phyloP scores from a whole-genome alignment of 2,113 vertebrate genomes.

The Ptilorrhoa leucosticta region DNA sequence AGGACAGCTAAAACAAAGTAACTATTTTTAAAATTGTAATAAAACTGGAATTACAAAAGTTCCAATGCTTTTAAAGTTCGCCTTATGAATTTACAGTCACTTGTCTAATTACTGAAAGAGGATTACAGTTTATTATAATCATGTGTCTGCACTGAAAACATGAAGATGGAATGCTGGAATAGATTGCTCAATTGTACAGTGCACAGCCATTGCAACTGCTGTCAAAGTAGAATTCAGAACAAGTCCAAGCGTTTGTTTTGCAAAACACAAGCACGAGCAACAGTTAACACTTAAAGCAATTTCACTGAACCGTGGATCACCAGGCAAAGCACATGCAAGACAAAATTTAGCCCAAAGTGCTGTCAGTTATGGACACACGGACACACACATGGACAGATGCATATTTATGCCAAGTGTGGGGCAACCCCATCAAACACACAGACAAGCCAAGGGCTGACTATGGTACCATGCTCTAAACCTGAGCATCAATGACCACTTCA shows the following conservation, averaged over 20 bases:
- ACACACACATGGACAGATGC: rapidly evolving
- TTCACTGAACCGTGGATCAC: background rate
- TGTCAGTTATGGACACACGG: background rate
- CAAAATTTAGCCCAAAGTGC: rapidly evolving
- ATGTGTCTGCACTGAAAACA: constrained; percentile 11
- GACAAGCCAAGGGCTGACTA: background rate
- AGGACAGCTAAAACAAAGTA: background rate
- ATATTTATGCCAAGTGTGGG: background rate
- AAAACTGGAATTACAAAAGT: background rate
- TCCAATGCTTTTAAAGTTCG: background rate
- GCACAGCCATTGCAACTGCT: background rate
- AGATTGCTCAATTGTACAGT: constrained; percentile 27
- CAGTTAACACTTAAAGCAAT: background rate
- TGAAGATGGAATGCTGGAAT: constrained; percentile 9
- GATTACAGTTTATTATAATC: constrained; percentile 14
- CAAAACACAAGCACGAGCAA: background rate
- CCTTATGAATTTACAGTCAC: constrained; percentile 21
- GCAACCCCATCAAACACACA: background rate
- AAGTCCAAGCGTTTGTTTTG: background rate
- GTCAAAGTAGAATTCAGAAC: constrained; percentile 5
- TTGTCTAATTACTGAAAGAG: constrained; percentile 18
- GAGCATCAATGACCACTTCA: background rate
- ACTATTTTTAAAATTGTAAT: background rate
- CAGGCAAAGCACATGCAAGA: background rate
- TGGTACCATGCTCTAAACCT: background rate